Evolutionary conservation across 2,888 invertebrate genomes (phyloP), one percentile per base, ranked within the genome.

Genomic region (Mesorhabditis spiculigera): DNA sequence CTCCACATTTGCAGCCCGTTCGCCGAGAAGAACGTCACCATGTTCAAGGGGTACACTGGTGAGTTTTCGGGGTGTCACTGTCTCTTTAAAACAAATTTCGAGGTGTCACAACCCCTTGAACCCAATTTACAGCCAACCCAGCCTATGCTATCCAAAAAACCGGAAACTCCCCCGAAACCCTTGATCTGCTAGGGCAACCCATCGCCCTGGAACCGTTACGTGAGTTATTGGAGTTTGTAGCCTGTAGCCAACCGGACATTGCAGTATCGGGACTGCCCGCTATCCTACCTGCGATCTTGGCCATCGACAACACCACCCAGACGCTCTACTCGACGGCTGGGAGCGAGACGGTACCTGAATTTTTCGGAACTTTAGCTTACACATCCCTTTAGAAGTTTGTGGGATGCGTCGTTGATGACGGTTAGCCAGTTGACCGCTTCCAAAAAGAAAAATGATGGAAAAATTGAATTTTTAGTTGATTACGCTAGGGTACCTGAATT

Each of bases 231-330:
- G 1, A 28, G 28, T n/a, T 63, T 63, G 10, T 63, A 16, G 13
- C 63, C 28, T 28, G 28, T 28, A 28, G 28, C 28, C 28, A 1
- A 28, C 1, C 28, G 28, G 1, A 28, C 28, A 1, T 28, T 28
- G 28, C 28, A 28, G 28, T 28, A 28, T 28, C 28, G 1, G 28
- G 28, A 1, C 28, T 28, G 1, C 28, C 28, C 3, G 28, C 28
- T 28, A 28, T 3, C 28, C 28, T 28, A 3, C 28, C 28, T 1
- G 28, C 28, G 28, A 28, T 28, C 28, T 28, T 78, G 42, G 77
- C 70, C 28, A 79, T 68, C 61, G 78, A 78, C 66, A 77, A 77
- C 67, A 65, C 73, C 8, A 69, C 78, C 42, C 65, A 70, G n/a
- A 62, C 70, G n/a, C 43, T 80, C 41, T 81, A 78, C 67, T 63